A percentile compares a stretch with the other conserved stretches of the same genome.
Evolutionary conservation across 2,797 vertebrate species (phyloP).

Genomic region (Capromys pilorides): DNA sequence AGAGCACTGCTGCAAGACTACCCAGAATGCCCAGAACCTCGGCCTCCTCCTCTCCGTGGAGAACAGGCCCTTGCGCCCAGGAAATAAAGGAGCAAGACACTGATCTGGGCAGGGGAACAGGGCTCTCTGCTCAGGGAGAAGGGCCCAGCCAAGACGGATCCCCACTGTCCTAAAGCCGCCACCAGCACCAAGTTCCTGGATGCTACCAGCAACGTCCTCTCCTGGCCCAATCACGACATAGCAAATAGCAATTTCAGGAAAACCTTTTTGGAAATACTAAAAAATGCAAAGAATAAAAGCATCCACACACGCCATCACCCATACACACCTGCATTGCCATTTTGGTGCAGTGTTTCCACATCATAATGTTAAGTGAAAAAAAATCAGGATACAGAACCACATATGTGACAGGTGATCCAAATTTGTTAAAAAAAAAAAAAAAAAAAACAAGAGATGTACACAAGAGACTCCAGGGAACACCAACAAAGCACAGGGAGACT

Average conservation of each 20-base stretch:
- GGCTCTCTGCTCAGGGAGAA: too few species aligned
- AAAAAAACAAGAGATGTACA: conserved; percentile 53
- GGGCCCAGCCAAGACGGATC: background rate
- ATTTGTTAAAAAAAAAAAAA: background rate
- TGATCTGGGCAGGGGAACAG: background rate
- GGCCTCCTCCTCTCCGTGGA: background rate
- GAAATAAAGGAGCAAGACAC: background rate
- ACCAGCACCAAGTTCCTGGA: background rate
- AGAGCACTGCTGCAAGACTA: too few species aligned
- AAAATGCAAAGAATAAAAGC: background rate
- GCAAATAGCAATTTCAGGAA: background rate
- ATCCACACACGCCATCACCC: background rate
- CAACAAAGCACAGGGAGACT: background rate
- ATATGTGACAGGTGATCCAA: conserved; percentile 11
- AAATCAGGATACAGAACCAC: background rate
- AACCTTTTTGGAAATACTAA: background rate
- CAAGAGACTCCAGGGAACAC: conserved; percentile 58
- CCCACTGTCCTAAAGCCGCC: background rate
- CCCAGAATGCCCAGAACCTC: background rate
- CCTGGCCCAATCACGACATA: fast-evolving
- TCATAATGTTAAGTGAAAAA: background rate
- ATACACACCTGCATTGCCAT: background rate
- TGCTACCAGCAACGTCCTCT: background rate
- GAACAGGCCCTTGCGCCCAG: background rate
- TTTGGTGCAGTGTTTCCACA: fast-evolving